Conservation (phyloP, 2,113 vertebrate genomes). For the Misgurnus mizolepis region DNA sequence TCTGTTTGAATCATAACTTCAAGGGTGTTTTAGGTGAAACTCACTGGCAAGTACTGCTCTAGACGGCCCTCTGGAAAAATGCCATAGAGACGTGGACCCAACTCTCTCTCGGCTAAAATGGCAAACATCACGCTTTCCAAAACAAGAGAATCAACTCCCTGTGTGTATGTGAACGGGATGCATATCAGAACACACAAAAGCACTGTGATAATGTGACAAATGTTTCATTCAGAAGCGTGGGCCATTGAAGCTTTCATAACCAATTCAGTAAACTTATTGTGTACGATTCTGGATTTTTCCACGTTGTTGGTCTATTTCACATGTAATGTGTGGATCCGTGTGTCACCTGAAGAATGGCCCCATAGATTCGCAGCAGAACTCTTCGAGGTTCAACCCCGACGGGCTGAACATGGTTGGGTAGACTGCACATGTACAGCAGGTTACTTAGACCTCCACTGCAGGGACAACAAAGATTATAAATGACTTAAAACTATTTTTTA, state of each 20-base stretch:
- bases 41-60: constrained; percentile 90
- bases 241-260: not conserved
- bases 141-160: constrained; percentile 92
- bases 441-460: constrained; percentile 91
- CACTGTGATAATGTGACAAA: not conserved
- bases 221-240: not conserved
- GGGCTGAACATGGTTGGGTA: constrained; percentile 74
- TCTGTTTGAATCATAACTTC: not conserved
- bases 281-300: not conserved
- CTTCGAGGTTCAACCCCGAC: constrained; percentile 79
- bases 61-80: constrained; percentile 91
- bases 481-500: too few relatives aligned
- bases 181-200: not conserved
- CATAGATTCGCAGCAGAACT: constrained; percentile 89
- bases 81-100: constrained; percentile 91
- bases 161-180: constrained; percentile 3
- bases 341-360: constrained; percentile 88
- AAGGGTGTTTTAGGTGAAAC: not conserved
- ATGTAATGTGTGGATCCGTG: not conserved
- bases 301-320: not conserved
- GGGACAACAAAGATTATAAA: constrained; percentile 29
- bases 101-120: constrained; percentile 86
- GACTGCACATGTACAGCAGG: constrained; percentile 85
- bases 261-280: not conserved
- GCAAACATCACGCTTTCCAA: constrained; percentile 96